Percentiles rank a stretch among this genome's conserved stretches.
phyloP scores from a whole-genome alignment of 35 echinoderm and acorn worm species.

The Lytechinus variegatus region DNA sequence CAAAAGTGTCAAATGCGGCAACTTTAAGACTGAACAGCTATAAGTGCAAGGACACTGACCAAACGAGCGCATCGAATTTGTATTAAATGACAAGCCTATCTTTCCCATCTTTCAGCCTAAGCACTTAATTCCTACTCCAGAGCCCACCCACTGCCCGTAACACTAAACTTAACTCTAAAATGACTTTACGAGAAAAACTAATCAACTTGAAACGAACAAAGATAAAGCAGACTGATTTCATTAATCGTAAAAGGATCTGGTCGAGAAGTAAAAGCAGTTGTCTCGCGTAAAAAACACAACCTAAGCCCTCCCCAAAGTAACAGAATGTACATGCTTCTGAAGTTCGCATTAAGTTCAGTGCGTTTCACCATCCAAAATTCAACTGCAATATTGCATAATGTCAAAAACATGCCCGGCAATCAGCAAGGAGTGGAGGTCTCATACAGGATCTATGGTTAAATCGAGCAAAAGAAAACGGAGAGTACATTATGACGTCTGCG shows the following conservation, averaged over 20 bases:
- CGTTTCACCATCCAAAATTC: constrained; percentile 1
- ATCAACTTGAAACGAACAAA: not conserved
- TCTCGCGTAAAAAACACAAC: not conserved
- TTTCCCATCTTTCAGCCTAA: not conserved
- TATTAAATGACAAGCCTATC: not conserved
- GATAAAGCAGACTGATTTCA: constrained; percentile 11
- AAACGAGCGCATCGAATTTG: not conserved
- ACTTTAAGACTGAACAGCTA: too few relatives aligned
- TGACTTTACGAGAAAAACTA: not conserved
- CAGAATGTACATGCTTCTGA: not conserved
- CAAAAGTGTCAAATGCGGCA: too few relatives aligned
- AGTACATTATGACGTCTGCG: not conserved
- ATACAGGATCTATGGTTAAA: not conserved
- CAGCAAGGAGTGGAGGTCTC: not conserved
- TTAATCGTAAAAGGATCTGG: constrained; percentile 12
- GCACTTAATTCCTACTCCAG: constrained; percentile 1
- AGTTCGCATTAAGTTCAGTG: not conserved
- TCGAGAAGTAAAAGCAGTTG: not conserved
- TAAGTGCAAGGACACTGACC: not conserved
- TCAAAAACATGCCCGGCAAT: not conserved
- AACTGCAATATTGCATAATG: not conserved
- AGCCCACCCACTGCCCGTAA: not conserved
- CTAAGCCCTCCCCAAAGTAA: not conserved
- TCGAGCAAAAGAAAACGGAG: not conserved
- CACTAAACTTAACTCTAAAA: not conserved